phyloP scores from a whole-genome alignment of 1,140 invertebrate genomes.

The Bombyx mandarina region DNA sequence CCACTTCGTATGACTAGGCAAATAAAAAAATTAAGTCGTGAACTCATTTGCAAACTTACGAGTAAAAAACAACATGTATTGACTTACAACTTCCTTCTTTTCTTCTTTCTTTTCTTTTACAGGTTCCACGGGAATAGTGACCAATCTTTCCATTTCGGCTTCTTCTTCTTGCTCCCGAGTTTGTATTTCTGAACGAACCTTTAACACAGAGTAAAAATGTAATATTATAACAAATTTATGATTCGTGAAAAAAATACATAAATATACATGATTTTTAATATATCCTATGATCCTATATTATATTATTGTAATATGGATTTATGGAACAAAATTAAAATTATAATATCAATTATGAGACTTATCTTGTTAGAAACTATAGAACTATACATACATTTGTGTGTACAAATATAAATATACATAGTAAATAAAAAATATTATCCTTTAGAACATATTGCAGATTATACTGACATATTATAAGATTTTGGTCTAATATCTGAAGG shows the following conservation, averaged over 20 bases:
- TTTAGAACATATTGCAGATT: too few species aligned
- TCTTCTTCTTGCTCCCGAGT: conserved; percentile 88
- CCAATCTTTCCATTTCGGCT: conserved; percentile 83
- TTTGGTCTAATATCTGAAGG: too few species aligned
- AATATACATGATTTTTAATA: too few species aligned
- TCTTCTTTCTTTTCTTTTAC: conserved; percentile 74
- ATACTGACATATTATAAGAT: too few species aligned
- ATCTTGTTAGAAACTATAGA: too few species aligned
- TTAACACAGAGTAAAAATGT: background rate
- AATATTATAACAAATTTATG: background rate
- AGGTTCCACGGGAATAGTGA: conserved; percentile 70
- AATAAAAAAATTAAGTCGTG: too few species aligned
- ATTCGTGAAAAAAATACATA: background rate
- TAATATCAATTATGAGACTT: too few species aligned
- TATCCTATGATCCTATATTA: too few species aligned
- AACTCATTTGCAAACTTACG: too few species aligned
- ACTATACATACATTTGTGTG: background rate
- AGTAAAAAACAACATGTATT: background rate
- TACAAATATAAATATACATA: background rate
- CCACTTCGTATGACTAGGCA: too few species aligned
- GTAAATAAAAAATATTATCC: background rate
- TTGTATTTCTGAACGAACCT: conserved; percentile 81
- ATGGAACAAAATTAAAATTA: background rate
- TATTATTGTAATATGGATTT: background rate
- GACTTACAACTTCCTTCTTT: conserved; percentile 68